Base-by-base conservation (phyloP, 2,888 invertebrate species). In the Protophormia terraenovae region DNA sequence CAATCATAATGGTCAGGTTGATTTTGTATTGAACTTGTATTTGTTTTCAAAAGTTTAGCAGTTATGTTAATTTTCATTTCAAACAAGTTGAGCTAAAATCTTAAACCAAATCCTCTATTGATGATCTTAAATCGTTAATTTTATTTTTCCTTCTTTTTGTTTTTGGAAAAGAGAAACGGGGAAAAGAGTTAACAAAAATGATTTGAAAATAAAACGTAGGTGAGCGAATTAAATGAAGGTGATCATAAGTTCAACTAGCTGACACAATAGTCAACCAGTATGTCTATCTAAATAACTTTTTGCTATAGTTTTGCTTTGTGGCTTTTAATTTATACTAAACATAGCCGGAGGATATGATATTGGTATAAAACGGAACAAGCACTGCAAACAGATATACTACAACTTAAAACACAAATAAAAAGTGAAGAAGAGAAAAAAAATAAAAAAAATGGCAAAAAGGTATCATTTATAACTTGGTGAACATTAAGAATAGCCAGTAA, bases 241-340 rank as follows among this genome's bases (percentile, higher is more conserved):
- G 91, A 90, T 89, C 90, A 91, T 88, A 79, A 89, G 90, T 90
- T 90, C 91, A 91, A 91, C 90, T 88, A 90, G 89, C 91, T 91
- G 91, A 90, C 90, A 91, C 84, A 86, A 85, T 82, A 79, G 82
- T 77, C 67, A 84, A 82, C 50, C 73, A 81, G 67, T 38, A n/a
- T n/a, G 79, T 73, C 78, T 60, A 72, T 64, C 82, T 55, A 82
- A 86, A 82, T 66, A 55, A 47, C 8, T 60, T 78, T 82, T 77
- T 82, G 69, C 78, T 60, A 53, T 76, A 76, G 69, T 77, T 81
- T 72, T 55, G 38, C 58, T 78, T 67, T 85, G 82, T 85, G 85
- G 78, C 64, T 79, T 85, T 85, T 85, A 85, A 85, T 85, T 85
- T 85, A 85, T 85, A 85, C 78, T 82, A 82, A 79, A 82, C 78